Percentiles rank a stretch among this genome's conserved stretches.
Conservation (phyloP, 2,113 vertebrate genomes). For the Micronycteris hirsuta region DNA sequence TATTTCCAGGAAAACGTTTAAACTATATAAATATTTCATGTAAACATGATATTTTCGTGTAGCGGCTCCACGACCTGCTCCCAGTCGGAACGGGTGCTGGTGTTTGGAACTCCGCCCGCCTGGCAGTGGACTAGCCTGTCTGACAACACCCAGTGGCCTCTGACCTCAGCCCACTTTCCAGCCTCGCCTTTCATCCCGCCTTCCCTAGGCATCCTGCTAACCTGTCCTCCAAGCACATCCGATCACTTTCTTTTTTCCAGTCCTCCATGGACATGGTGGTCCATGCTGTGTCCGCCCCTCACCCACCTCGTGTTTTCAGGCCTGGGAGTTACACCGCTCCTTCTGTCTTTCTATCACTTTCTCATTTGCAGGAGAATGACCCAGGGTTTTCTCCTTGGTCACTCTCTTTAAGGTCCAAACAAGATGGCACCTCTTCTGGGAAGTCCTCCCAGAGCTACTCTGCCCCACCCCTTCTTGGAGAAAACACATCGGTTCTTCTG, state of each 20-base stretch:
- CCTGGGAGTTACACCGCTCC: too few relatives aligned
- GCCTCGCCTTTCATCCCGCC: not conserved
- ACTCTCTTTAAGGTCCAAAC: not conserved
- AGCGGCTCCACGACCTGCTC: not conserved
- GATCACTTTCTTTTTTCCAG: not conserved
- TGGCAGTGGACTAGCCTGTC: not conserved
- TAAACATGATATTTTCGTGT: not conserved
- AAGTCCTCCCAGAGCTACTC: not conserved
- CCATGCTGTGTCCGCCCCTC: not conserved
- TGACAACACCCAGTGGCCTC: fast-evolving
- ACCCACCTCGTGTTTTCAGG: not conserved
- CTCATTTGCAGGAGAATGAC: not conserved
- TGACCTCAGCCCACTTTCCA: not conserved
- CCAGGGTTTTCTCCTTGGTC: too few relatives aligned
- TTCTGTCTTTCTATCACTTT: not conserved
- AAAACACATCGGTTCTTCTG: not conserved
- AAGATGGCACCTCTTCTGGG: not conserved
- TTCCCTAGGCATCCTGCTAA: not conserved
- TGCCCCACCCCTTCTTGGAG: not conserved
- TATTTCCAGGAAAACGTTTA: not conserved
- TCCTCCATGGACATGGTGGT: not conserved
- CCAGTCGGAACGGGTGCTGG: not conserved
- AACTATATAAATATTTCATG: not conserved
- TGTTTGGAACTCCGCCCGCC: not conserved
- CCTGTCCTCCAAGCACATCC: not conserved